Evolutionary conservation across 2,113 vertebrate genomes (phyloP).

Genomic region (Aphelocoma coerulescens): DNA sequence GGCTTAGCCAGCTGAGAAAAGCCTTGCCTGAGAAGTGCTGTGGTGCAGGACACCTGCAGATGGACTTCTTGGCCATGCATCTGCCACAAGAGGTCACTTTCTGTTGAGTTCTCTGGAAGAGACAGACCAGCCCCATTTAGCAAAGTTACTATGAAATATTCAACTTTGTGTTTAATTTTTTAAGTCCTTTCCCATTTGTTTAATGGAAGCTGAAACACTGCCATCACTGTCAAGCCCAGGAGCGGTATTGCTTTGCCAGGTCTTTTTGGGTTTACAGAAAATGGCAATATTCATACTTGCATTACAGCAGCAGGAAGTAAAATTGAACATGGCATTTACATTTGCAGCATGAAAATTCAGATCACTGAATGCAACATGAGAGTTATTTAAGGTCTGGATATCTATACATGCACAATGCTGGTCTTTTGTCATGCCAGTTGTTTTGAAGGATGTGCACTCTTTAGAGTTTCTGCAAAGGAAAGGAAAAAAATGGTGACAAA

Average conservation of each 20-base stretch:
- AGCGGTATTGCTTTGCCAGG: background rate
- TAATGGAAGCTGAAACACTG: constrained; percentile 66
- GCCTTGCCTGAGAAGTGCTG: background rate
- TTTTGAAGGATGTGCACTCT: background rate
- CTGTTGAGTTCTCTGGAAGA: background rate
- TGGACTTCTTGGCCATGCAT: background rate
- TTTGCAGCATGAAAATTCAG: constrained; percentile 54
- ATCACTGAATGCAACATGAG: constrained; percentile 13
- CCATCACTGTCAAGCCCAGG: constrained; percentile 33
- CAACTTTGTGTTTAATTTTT: constrained; percentile 69
- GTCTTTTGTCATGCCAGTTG: background rate
- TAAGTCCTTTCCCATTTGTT: constrained; percentile 64
- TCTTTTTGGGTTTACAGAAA: constrained; percentile 52
- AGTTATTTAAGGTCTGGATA: constrained; percentile 26
- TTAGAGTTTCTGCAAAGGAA: background rate
- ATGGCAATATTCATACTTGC: constrained; percentile 54
- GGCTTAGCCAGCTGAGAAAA: background rate
- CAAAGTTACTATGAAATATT: constrained; percentile 64
- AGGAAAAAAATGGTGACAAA: background rate
- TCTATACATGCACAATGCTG: background rate
- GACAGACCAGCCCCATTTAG: background rate
- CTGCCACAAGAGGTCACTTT: constrained; percentile 40
- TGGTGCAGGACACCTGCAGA: background rate
- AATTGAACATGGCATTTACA: constrained; percentile 64
- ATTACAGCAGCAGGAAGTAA: constrained; percentile 25